A percentile compares a stretch with the other conserved stretches of the same genome.
Conservation (phyloP, 2,113 vertebrate genomes). For the Gymnobelideus leadbeateri region DNA sequence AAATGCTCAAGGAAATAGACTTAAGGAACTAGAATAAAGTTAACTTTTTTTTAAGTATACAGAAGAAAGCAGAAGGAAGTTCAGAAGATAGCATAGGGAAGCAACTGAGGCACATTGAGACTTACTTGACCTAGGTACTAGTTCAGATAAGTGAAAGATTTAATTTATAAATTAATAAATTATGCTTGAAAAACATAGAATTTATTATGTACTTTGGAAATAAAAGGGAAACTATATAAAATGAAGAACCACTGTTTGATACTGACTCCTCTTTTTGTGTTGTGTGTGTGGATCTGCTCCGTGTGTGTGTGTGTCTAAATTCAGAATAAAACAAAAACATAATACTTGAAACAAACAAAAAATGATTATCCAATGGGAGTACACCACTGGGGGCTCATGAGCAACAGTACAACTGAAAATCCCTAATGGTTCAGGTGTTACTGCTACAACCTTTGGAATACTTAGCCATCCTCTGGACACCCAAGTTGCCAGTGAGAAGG, state of each 20-base stretch:
- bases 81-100: not conserved
- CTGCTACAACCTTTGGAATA: not conserved
- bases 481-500: not conserved
- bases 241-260: not conserved
- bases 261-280: not conserved
- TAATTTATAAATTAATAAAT: too few relatives aligned
- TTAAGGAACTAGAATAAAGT: slow-evolving; percentile 42
- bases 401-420: not conserved
- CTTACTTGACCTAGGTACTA: too few relatives aligned
- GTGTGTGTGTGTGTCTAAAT: too few relatives aligned
- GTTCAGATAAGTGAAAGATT: too few relatives aligned
- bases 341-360: not conserved
- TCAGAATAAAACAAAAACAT: not conserved
- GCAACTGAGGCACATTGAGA: too few relatives aligned
- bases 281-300: too few relatives aligned
- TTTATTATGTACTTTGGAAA: not conserved
- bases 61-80: not conserved
- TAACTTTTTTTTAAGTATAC: not conserved
- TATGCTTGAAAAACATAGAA: not conserved
- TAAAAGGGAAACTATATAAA: not conserved
- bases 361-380: not conserved
- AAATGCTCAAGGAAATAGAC: slow-evolving; percentile 41
- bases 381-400: not conserved
- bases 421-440: not conserved
- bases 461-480: not conserved